phyloP scores from a whole-genome alignment of 1,140 invertebrate species.

The Agrilus planipennis region DNA sequence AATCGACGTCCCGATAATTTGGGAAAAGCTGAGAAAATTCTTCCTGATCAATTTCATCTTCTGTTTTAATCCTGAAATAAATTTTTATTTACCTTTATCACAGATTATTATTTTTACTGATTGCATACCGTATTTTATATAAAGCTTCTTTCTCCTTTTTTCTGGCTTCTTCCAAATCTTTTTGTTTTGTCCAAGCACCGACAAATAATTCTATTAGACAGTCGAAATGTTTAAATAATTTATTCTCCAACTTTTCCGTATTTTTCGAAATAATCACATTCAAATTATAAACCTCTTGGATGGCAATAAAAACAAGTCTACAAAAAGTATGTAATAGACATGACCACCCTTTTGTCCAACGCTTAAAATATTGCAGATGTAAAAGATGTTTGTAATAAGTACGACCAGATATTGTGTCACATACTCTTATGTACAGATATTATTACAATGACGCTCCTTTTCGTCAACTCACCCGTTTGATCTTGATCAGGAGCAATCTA shows the following conservation, averaged over 20 bases:
- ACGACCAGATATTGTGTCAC: too few relatives aligned
- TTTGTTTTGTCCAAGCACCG: constrained; percentile 61
- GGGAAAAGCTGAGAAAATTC: constrained; percentile 71
- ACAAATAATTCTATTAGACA: constrained; percentile 48
- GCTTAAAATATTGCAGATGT: too few relatives aligned
- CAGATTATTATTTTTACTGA: constrained; percentile 1
- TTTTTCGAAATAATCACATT: constrained; percentile 36
- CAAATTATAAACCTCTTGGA: constrained; percentile 50
- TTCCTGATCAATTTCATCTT: constrained; percentile 58
- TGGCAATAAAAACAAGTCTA: constrained; percentile 50
- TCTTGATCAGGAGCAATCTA: too few relatives aligned
- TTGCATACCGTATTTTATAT: constrained; percentile 60
- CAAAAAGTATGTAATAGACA: too few relatives aligned
- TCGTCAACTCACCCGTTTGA: too few relatives aligned
- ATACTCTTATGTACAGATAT: too few relatives aligned
- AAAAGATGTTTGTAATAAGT: too few relatives aligned
- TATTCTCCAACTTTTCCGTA: constrained; percentile 26
- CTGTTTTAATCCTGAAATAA: constrained; percentile 37
- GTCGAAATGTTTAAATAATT: constrained; percentile 39
- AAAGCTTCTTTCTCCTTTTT: constrained; percentile 66
- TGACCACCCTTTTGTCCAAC: too few relatives aligned
- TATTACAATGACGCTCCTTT: too few relatives aligned
- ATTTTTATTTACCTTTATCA: neutral
- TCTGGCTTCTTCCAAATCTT: constrained; percentile 51
- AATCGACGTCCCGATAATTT: constrained; percentile 55